phyloP scores from a whole-genome alignment of 2,113 vertebrate species.

The Ptyas mucosa region DNA sequence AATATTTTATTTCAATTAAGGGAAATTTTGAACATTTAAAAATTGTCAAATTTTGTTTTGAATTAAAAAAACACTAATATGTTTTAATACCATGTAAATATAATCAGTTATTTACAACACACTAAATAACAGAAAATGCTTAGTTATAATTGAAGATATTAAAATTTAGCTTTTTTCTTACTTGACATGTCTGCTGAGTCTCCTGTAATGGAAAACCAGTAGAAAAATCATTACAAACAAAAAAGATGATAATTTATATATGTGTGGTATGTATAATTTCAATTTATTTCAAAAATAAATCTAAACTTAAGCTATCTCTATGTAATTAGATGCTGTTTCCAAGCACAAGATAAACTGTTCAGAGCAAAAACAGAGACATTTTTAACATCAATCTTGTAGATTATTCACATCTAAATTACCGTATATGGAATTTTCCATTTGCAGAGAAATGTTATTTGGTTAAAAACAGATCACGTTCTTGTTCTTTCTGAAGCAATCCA shows the following conservation, averaged over 20 bases:
- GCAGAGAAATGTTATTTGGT: not conserved
- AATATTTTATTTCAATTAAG: slow-evolving; percentile 16
- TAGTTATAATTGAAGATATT: slow-evolving; percentile 59
- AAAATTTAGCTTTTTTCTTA: slow-evolving; percentile 71
- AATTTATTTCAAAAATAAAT: slow-evolving; percentile 26
- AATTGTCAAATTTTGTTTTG: slow-evolving; percentile 37
- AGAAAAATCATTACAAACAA: slow-evolving; percentile 66
- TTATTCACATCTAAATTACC: not conserved
- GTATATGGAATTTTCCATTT: not conserved
- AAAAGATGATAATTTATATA: slow-evolving; percentile 53
- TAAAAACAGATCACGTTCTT: not conserved
- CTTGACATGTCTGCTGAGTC: slow-evolving; percentile 98
- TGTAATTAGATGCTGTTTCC: not conserved
- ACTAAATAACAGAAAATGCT: slow-evolving; percentile 25
- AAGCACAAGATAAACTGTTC: not conserved
- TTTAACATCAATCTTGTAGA: not conserved
- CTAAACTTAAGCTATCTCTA: slow-evolving; percentile 23
- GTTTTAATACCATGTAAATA: slow-evolving; percentile 44
- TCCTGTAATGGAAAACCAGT: slow-evolving; percentile 81
- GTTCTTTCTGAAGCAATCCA: not conserved
- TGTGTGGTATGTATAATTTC: slow-evolving; percentile 49
- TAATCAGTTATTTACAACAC: slow-evolving; percentile 35
- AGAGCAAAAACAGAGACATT: not conserved
- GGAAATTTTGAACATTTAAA: slow-evolving; percentile 24
- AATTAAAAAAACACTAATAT: slow-evolving; percentile 37